A percentile compares a stretch with the other conserved stretches of the same genome.
phyloP scores from a whole-genome alignment of 2,888 invertebrate species.

The Macrophya annulata region DNA sequence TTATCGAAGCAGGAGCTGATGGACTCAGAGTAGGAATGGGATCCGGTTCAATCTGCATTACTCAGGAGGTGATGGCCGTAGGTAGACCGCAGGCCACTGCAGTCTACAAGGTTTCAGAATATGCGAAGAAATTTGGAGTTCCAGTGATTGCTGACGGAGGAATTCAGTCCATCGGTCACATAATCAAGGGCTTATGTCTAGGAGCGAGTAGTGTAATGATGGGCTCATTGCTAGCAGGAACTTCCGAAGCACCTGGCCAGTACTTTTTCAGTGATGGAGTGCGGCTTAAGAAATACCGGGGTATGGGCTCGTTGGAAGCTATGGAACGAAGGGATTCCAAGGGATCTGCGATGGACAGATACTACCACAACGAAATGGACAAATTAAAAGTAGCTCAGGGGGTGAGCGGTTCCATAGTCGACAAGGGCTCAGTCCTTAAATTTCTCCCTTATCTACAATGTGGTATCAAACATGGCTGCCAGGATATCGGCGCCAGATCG shows the following conservation, averaged over 20 bases:
- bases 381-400: conserved; percentile 99
- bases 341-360: conserved; percentile 92
- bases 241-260: conserved; percentile 99
- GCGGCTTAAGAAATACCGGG: conserved; percentile 98
- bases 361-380: conserved; percentile 94
- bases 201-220: conserved; percentile 99
- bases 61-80: conserved; percentile 99
- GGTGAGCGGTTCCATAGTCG: conserved; percentile 98
- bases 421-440: conserved; percentile 97
- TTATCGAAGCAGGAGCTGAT: conserved; percentile 99
- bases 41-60: conserved; percentile 99
- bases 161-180: conserved; percentile 97
- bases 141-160: conserved; percentile 99
- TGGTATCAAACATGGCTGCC: conserved; percentile 97
- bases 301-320: conserved; percentile 99
- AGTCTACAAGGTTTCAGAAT: conserved; percentile 96
- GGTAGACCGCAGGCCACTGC: conserved; percentile 99
- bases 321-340: conserved; percentile 96
- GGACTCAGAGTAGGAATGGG: conserved; percentile 99
- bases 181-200: conserved; percentile 96
- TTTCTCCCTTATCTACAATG: conserved; percentile 98
- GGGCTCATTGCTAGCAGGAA: conserved; percentile 98
- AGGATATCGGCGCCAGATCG: conserved; percentile 95
- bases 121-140: conserved; percentile 92
- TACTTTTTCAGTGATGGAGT: conserved; percentile 99